Conservation (phyloP, 2,113 vertebrate genomes). For the Emydocephalus ijimae region DNA sequence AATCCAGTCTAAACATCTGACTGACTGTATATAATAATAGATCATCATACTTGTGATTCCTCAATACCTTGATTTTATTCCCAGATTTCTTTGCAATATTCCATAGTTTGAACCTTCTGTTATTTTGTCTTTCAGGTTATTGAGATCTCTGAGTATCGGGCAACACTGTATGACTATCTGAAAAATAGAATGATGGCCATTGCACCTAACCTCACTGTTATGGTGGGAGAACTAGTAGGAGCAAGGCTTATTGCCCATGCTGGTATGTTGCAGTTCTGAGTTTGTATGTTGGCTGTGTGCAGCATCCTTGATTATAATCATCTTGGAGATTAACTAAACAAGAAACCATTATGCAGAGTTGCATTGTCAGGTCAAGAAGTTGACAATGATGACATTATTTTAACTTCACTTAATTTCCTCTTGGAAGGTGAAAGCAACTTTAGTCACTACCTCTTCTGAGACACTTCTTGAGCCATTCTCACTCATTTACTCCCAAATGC, state of each 20-base stretch:
- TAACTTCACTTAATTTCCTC: slow-evolving; percentile 73
- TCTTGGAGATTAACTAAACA: neutral
- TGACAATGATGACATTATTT: slow-evolving; percentile 76
- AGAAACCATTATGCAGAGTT: neutral
- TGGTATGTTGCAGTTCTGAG: slow-evolving; percentile 70
- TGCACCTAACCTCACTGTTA: slow-evolving; percentile 92
- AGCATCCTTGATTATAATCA: no score
- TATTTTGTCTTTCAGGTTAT: slow-evolving; percentile 78
- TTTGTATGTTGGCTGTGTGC: neutral
- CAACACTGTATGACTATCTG: slow-evolving; percentile 94
- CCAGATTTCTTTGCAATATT: neutral
- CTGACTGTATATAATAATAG: neutral
- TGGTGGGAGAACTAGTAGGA: slow-evolving; percentile 96
- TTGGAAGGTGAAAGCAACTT: slow-evolving; percentile 74
- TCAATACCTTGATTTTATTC: neutral
- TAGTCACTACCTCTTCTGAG: slow-evolving; percentile 98
- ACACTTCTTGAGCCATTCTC: slow-evolving; percentile 67
- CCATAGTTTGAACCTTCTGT: neutral
- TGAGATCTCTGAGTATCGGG: slow-evolving; percentile 92
- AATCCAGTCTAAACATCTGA: neutral
- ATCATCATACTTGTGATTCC: neutral
- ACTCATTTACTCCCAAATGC: neutral
- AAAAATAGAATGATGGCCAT: slow-evolving; percentile 99
- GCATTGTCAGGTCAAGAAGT: slow-evolving; percentile 39
- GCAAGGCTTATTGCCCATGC: slow-evolving; percentile 95